A percentile compares a stretch with the other conserved stretches of the same genome.
phyloP scores from a whole-genome alignment of 2,888 invertebrate genomes.

The Chrysotoxum bicinctum region DNA sequence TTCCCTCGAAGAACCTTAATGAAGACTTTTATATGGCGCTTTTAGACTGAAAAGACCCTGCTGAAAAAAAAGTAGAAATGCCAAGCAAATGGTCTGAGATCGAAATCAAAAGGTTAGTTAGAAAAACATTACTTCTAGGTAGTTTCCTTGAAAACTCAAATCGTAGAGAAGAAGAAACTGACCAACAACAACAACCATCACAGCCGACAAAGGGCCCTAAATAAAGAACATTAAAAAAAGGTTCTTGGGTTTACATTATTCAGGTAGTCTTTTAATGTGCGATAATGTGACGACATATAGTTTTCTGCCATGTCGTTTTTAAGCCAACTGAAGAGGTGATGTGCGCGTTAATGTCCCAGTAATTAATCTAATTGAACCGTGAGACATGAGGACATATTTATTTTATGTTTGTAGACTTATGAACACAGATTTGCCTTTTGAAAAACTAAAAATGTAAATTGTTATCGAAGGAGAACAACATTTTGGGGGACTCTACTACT shows the following conservation, averaged over 20 bases:
- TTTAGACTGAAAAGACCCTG: not conserved
- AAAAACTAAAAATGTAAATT: constrained; percentile 5
- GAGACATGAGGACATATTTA: constrained; percentile 3
- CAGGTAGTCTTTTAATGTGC: constrained; percentile 6
- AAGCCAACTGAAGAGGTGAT: not conserved
- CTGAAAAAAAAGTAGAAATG: not conserved
- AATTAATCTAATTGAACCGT: constrained; percentile 35
- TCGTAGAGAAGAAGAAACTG: not conserved
- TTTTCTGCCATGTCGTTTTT: constrained; percentile 19
- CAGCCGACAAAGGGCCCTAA: not conserved
- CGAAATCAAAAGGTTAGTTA: not conserved
- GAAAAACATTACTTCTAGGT: not conserved
- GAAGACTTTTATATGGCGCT: not conserved
- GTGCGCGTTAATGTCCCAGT: constrained; percentile 1
- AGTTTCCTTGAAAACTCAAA: not conserved
- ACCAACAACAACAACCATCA: not conserved
- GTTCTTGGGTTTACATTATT: constrained; percentile 24
- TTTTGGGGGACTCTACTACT: not conserved
- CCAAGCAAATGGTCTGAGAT: not conserved
- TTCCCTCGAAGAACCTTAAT: not conserved
- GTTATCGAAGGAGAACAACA: constrained; percentile 1
- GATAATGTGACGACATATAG: constrained; percentile 27
- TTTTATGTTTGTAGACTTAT: not conserved
- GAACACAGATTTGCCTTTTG: constrained; percentile 8
- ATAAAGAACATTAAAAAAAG: constrained; percentile 3